Conservation (phyloP, 2,888 invertebrate genomes). For the Glaucopsyche alexis region DNA sequence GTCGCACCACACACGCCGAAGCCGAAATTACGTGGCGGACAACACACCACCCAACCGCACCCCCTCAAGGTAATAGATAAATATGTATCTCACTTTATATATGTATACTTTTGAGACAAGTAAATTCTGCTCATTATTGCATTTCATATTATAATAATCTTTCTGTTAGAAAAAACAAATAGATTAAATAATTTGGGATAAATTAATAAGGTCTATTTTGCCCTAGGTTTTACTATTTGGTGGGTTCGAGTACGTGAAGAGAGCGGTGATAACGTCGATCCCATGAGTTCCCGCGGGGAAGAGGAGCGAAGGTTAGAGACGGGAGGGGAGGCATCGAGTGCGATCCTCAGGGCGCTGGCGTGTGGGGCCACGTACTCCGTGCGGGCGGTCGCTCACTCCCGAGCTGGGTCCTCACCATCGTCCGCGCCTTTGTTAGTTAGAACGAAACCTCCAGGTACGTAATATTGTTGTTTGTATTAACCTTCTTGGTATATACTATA, state of each 20-base stretch:
- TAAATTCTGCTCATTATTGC: no score
- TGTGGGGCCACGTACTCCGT: constrained; percentile 72
- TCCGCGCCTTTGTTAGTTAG: constrained; percentile 64
- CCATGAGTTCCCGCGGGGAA: constrained; percentile 53
- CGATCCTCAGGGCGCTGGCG: constrained; percentile 60
- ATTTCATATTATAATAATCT: no score
- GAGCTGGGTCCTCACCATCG: constrained; percentile 64
- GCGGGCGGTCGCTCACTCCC: constrained; percentile 65
- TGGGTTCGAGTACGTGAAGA: constrained; percentile 71
- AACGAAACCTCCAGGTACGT: constrained; percentile 69
- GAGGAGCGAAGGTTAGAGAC: constrained; percentile 66
- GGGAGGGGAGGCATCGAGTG: constrained; percentile 63
- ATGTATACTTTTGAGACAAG: not conserved
- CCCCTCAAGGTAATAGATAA: constrained; percentile 62
- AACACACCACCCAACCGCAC: constrained; percentile 81
- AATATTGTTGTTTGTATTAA: not conserved
- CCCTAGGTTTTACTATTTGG: constrained; percentile 65
- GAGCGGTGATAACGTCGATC: constrained; percentile 56
- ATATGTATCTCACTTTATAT: not conserved
- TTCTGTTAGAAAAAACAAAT: no score
- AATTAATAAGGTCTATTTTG: not conserved
- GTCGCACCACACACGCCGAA: constrained; percentile 85
- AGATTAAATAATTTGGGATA: not conserved
- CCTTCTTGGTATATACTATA: not conserved
- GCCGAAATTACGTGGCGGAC: constrained; percentile 70